Evolutionary conservation across 1,140 invertebrate genomes (phyloP), one percentile per base, ranked within the genome.

Genomic region (Caenorhabditis brenneri): DNA sequence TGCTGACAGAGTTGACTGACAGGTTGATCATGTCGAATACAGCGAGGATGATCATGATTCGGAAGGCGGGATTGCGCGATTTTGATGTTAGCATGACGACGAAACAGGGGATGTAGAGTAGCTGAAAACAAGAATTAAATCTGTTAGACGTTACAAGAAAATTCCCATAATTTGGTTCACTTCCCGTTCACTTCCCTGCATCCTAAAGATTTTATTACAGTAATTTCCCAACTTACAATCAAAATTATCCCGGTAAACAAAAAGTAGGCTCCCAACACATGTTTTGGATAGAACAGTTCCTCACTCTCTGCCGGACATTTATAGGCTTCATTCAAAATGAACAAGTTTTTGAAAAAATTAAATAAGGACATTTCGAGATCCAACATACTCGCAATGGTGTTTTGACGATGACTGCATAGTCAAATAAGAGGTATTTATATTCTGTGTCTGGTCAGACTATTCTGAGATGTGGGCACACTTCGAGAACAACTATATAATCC

Each of bases 31-130:
- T 65, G 33, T 83, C 82, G 22, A 83, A 36, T 27, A 83, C 5
- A 2, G 53, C 65, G 1, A 84, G 82, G 6, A 84, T 31, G 74
- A 83, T 49, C 31, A 83, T 53, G 7, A 46, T 10, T 24, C 36
- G 46, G 82, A n/a, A 80, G 0, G 46, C 27, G 3, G 60, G 31
- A 27, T 80, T 24, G 7, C 82, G 60, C 6, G 53, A 29, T 16
- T 46, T 53, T 5, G 6, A 9, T 36, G 36, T 36, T 9, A 69
- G 5, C 27, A 83, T 69, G 0, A 49, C 60, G 10, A 48, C 3
- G 46, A 84, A 42, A 33, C 83, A 83, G 3, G 33, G 15, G 48
- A 60, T 27, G 29, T 93, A 98, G 95, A 96, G 94, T 87, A 99
- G 98, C 27, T 95, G 27, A 53, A 83, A 29, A 15, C 1, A n/a